Evolutionary conservation across 2,113 vertebrate genomes (phyloP).

Genomic region (Festucalex cinctus): DNA sequence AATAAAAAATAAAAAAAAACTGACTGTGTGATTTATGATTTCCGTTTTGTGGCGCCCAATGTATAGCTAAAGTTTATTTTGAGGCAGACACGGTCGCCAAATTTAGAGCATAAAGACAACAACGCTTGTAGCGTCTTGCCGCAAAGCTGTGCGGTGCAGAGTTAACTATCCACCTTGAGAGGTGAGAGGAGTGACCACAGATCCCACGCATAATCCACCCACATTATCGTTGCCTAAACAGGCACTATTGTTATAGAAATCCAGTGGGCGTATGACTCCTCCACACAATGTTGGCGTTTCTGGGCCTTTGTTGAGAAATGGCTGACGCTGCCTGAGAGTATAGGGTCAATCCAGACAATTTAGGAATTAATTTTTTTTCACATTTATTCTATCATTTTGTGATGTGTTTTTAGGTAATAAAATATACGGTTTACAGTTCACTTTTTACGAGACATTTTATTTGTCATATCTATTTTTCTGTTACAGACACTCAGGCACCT

Average conservation of each 20-base stretch:
- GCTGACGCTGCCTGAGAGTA: constrained; percentile 39
- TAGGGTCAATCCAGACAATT: not conserved
- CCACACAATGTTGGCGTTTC: not conserved
- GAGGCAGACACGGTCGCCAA: constrained; percentile 48
- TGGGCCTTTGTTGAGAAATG: constrained; percentile 34
- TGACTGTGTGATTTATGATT: constrained; percentile 28
- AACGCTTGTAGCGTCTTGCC: constrained; percentile 39
- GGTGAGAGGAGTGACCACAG: not conserved
- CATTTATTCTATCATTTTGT: no score
- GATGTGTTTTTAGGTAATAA: no score
- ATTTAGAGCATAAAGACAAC: constrained; percentile 35
- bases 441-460: no score
- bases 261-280: not conserved
- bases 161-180: constrained; percentile 25
- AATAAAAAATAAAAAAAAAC: no score
- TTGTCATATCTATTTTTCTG: no score
- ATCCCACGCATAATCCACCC: not conserved
- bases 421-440: no score
- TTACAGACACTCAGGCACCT: no score
- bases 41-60: constrained; percentile 1
- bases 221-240: not conserved
- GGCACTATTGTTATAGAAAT: not conserved
- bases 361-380: not conserved
- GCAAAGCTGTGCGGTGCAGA: constrained; percentile 39
- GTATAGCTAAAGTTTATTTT: constrained; percentile 45